Base-by-base conservation (phyloP, 2,888 invertebrate species). In the Yponomeuta sedellus region DNA sequence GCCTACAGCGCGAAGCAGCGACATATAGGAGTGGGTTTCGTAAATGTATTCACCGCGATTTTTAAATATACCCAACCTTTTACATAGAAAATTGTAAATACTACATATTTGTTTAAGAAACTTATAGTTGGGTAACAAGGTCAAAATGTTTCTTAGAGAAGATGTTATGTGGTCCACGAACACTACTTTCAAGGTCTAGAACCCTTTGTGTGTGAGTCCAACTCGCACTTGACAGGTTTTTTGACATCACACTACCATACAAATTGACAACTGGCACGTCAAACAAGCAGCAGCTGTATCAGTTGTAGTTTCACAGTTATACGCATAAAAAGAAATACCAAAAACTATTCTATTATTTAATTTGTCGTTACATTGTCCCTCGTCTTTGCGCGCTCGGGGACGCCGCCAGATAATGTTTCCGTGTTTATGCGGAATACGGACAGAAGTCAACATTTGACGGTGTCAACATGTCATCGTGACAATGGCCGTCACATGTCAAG, bases 401-500 rank as follows among this genome's bases (percentile, higher is more conserved):
- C 63, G 57, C 57, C 57, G 64, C 56, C 64, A 64, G 64, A 64
- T 57, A 52, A 57, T 64, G 64, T 65, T 65, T 65, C 65, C 65
- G 65, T 65, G 28, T 65, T 65, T 65, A 88, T 83, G 86, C 83
- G 82, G 85, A 88, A 85, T 83, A 57, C 22, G 61, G 83, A 86
- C 90, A 88, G 88, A 83, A 90, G 90, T 90, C 88, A 88, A 88
- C 85, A 88, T 87, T 76, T 79, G 87, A 82, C 88, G 86, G 76
- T 87, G 91, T 90, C 90, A 90, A 89, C 90, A 88, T 90, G 86
- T 91, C 90, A 88, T 67, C 68, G 68, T 82, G 82, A 91, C 91
- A 91, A 91, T 89, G 77, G 85, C 75, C 86, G 84, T 89, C 88
- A 86, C 83, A 85, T 74, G 87, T 88, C 90, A 83, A 70, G 76